phyloP scores from a whole-genome alignment of 2,113 vertebrate species.

The Catharus minimus region DNA sequence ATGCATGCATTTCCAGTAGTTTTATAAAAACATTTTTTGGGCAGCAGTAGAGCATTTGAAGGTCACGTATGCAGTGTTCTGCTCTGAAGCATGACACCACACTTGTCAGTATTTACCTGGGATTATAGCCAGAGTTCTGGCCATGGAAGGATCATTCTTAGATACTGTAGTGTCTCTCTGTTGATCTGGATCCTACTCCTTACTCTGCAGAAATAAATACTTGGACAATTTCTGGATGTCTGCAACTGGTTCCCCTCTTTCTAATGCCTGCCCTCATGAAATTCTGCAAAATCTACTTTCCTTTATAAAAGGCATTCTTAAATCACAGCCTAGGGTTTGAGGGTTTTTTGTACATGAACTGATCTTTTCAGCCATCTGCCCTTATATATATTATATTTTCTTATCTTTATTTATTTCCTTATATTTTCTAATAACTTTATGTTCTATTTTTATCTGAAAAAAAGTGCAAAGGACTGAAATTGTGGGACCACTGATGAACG shows the following conservation, averaged over 20 bases:
- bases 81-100: neutral
- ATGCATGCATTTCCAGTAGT: neutral
- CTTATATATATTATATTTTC: neutral
- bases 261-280: rapidly evolving
- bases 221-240: neutral
- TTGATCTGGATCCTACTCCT: neutral
- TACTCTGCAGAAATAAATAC: neutral
- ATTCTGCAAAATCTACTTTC: neutral
- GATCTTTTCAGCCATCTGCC: neutral
- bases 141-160: neutral
- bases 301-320: neutral
- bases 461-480: neutral
- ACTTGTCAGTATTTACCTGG: neutral
- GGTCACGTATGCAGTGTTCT: neutral
- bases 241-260: neutral
- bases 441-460: neutral
- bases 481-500: neutral
- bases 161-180: neutral
- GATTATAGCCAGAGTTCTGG: neutral
- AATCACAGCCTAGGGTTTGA: neutral
- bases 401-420: neutral
- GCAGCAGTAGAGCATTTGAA: neutral
- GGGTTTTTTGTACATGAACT: neutral
- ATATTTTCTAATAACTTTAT: neutral
- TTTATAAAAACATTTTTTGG: neutral